Percentiles rank a stretch among this genome's conserved stretches.
Evolutionary conservation across 2,888 invertebrate genomes (phyloP).

Genomic region (Machimus atricapillus): DNA sequence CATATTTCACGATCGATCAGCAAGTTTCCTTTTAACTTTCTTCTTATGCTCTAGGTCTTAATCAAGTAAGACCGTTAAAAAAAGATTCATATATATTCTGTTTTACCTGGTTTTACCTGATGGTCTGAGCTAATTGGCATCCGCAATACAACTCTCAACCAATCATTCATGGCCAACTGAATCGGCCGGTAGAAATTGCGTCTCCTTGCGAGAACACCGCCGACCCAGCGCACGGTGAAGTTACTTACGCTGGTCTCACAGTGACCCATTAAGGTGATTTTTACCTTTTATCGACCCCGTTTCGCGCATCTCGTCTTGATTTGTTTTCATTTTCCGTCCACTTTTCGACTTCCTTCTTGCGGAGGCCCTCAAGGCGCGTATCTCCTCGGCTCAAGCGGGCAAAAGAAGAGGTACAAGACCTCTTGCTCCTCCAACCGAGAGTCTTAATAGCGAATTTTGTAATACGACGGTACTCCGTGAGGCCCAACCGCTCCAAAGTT

Average conservation of each 20-base stretch:
- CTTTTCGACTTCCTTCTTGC: conserved; percentile 28
- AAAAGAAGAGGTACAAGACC: conserved; percentile 2
- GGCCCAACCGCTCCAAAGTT: not conserved
- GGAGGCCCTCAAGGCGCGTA: not conserved
- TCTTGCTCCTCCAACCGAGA: not conserved
- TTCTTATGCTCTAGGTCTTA: not conserved
- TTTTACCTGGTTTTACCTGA: not conserved
- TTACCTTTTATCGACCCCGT: conserved; percentile 38
- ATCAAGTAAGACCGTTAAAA: conserved; percentile 1
- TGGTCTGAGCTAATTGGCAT: not conserved
- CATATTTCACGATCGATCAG: not conserved
- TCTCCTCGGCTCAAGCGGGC: not conserved
- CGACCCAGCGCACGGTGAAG: not conserved
- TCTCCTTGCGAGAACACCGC: not conserved
- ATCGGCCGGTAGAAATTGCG: not conserved
- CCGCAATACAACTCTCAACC: not conserved
- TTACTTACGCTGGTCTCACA: not conserved
- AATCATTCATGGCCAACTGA: conserved; percentile 2
- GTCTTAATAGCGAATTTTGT: conserved; percentile 10
- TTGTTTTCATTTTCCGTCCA: conserved; percentile 25
- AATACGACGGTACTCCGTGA: not conserved
- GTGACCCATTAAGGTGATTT: conserved; percentile 39
- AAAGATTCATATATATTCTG: conserved; percentile 7
- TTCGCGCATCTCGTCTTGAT: conserved; percentile 5
- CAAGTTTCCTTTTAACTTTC: conserved; percentile 7